phyloP scores from a whole-genome alignment of 1,140 invertebrate genomes.

The Hormaphis cornu region DNA sequence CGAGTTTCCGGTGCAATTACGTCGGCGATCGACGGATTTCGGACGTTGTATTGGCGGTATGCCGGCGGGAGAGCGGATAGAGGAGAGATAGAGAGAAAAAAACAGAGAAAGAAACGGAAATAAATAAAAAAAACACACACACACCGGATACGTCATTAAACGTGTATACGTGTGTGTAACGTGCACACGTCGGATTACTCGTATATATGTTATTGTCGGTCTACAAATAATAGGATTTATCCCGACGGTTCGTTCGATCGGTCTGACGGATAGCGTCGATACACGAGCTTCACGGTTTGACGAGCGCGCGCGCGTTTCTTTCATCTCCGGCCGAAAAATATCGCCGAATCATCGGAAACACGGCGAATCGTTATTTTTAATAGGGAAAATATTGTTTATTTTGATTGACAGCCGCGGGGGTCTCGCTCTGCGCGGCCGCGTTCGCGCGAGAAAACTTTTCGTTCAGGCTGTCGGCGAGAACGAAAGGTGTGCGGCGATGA shows the following conservation, averaged over 20 bases:
- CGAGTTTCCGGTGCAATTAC: not conserved
- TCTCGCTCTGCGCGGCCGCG: no score
- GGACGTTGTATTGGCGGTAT: no score
- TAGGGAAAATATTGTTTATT: constrained; percentile 15
- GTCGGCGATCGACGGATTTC: not conserved
- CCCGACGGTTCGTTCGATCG: not conserved
- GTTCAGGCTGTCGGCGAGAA: no score
- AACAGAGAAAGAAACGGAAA: not conserved
- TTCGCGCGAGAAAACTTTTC: not conserved
- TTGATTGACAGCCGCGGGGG: not conserved
- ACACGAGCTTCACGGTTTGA: not conserved
- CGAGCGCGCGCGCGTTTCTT: constrained; percentile 1
- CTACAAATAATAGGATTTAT: constrained; percentile 31
- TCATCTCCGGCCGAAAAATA: not conserved
- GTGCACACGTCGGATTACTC: constrained; percentile 19
- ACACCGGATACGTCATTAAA: constrained; percentile 16
- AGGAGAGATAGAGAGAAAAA: not conserved
- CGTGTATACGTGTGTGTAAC: not conserved
- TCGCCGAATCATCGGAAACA: constrained; percentile 5
- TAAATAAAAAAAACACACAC: not conserved
- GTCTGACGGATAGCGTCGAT: constrained; percentile 21
- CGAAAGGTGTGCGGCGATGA: no score
- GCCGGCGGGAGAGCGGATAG: not conserved
- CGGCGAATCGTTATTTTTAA: constrained; percentile 21
- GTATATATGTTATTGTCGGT: no score